Evolutionary conservation across 2,797 vertebrate genomes (phyloP).

Genomic region (Acipenser oxyrinchus): DNA sequence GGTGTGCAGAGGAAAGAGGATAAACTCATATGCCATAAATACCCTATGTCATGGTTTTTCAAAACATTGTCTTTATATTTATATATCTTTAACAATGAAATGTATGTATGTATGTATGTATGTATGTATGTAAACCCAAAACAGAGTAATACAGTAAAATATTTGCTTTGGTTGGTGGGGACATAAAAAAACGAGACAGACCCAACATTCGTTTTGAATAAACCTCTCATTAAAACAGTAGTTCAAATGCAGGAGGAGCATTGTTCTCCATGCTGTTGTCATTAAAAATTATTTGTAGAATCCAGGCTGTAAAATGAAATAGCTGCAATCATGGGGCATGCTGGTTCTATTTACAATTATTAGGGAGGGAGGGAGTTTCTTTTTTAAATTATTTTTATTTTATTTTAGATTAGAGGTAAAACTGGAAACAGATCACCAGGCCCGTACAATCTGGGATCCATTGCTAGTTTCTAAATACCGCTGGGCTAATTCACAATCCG

Average conservation of each 20-base stretch:
- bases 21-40: too few species aligned
- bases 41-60: too few species aligned
- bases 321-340: conserved; percentile 47
- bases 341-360: conserved; percentile 49
- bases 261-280: conserved; percentile 35
- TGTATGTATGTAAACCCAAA: too few species aligned
- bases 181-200: conserved; percentile 9
- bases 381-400: background rate
- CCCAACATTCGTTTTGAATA: conserved; percentile 47
- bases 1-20: too few species aligned
- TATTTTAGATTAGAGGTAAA: background rate
- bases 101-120: too few species aligned
- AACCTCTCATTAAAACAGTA: conserved; percentile 42
- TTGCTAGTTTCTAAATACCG: background rate
- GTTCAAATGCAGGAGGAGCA: conserved; percentile 30
- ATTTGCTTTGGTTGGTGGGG: background rate
- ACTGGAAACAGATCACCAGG: background rate
- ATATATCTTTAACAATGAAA: too few species aligned
- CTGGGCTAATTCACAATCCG: background rate
- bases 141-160: too few species aligned
- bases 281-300: conserved; percentile 58
- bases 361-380: conserved; percentile 14
- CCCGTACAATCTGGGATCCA: background rate
- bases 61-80: too few species aligned
- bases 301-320: conserved; percentile 53